Conservation (phyloP, 2,113 vertebrate genomes). For the Dipodomys stephensi region DNA sequence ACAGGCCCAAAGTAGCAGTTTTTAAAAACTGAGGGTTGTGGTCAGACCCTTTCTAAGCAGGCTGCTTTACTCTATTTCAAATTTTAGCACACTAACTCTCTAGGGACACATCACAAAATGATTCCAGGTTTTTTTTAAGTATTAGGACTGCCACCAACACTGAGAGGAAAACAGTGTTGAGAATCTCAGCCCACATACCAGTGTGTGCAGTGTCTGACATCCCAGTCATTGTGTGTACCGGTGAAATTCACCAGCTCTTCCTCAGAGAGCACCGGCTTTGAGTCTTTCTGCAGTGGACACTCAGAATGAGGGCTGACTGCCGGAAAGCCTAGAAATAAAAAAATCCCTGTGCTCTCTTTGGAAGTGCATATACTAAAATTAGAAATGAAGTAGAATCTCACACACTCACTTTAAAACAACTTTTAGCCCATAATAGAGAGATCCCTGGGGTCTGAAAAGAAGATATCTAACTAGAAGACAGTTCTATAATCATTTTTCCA, state of each 20-base stretch:
- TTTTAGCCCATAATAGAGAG: background rate
- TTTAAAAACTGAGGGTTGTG: background rate
- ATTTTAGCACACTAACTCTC: constrained; percentile 11
- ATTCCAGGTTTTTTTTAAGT: constrained; percentile 4
- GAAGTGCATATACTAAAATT: too few relatives aligned
- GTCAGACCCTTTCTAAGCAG: constrained; percentile 51
- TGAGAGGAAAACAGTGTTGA: background rate
- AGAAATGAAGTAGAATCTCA: background rate
- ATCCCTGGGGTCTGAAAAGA: background rate
- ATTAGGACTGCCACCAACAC: background rate
- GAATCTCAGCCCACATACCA: background rate
- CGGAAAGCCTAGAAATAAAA: background rate
- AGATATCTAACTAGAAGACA: background rate
- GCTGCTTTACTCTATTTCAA: constrained; percentile 20
- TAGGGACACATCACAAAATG: background rate
- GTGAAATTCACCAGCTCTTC: background rate
- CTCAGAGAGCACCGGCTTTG: background rate
- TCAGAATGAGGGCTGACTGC: background rate
- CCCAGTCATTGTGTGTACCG: background rate
- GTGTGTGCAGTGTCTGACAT: background rate
- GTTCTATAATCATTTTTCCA: constrained; percentile 30
- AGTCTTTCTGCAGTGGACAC: background rate
- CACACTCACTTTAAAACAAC: background rate
- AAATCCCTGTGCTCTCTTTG: too few relatives aligned
- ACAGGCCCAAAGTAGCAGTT: background rate